Base-by-base conservation (phyloP, 2,888 invertebrate genomes). In the Phlogophora meticulosa region DNA sequence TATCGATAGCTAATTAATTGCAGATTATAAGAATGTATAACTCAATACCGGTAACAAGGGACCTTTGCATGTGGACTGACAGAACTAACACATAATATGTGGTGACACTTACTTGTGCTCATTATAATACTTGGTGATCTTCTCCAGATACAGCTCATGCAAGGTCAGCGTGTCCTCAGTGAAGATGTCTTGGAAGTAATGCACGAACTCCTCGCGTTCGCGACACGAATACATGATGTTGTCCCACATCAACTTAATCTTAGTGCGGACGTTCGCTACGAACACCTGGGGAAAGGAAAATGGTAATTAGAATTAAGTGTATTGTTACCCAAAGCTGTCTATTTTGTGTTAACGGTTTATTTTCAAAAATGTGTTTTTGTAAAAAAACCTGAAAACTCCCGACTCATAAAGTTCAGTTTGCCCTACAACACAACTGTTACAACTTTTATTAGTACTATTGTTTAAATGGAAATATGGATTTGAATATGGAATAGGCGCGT, bases 111-210 rank as follows among this genome's bases (percentile, higher is more conserved):
- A 97, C 96, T 96, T 96, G 85, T 98, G 96, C 0, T 96, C 95
- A 56, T 96, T 93, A 85, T 97, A 97, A 88, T 95, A 97, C 17
- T 93, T 94, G 56, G 96, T 96, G 38, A 98, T 94, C 85, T 96
- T 97, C 15, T 97, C 96, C 5, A 98, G 93, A 89, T 99, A 98
- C 51, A 97, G 88, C 88, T 99, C 98, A 86, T 98, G 98, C 22
- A 97, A 87, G 0, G 97, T 96, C 11, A 99, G 93, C 0, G 98
- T 94, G 89, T 98, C 98, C 85, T 99, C 98, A 0, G 97, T 97
- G 87, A 96, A 98, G 48, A 96, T 96, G 46, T 97, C 97, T 81
- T 96, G 96, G 82, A 96, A 94, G 84, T 97, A 97, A 73, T 97
- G 96, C 0, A 96, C 89, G 85, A 98, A 98, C 67, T 96, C 93